Evolutionary conservation across 1,140 invertebrate species (phyloP), one percentile per base, ranked within the genome.

Genomic region (Limonius californicus): DNA sequence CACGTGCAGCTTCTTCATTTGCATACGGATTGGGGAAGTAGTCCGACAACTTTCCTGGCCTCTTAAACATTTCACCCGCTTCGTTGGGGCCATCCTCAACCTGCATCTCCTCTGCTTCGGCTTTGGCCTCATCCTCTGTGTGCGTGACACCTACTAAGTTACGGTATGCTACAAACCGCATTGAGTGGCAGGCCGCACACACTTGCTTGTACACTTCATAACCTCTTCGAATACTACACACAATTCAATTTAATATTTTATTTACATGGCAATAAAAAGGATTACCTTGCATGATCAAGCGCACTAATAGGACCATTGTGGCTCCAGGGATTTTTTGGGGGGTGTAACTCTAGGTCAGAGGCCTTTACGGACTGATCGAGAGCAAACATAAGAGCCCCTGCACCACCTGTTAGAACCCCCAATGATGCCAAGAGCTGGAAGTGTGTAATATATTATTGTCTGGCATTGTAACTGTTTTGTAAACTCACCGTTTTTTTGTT

Each of bases 151-250:
- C 87, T 47, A 99, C 83, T 74, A 99, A 85, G 76, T 99, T 90
- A 74, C 97, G 90, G 79, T 93, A 99, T 45, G 88, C 87, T 62
- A 99, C 82, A 78, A 89, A 98, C 72, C 91, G 82, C 83, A 99
- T 81, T 69, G 95, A 97, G 79, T 99, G 98, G 75, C 98, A 99
- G 1, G 98, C 97, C 53, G 97, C 89, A 82, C 98, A 99, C 20
- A 99, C 97, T 80, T 99, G 94, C 80, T 99, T 99, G 80, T 99
- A 99, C 0, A 99, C 97, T 83, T 96, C 91, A 78, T 97, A 99
- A 42, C 97, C 98, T 75, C 98, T 87, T 57, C 97, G 88, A 62
- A 99, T 83, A 72, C 85, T 87, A 67, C n/a, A n/a, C n/a, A n/a
- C n/a, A n/a, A n/a, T n/a, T n/a, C n/a, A n/a, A n/a, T n/a, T n/a